Evolutionary conservation across 1,140 invertebrate genomes (phyloP).

Genomic region (Scaptodrosophila lebanonensis): DNA sequence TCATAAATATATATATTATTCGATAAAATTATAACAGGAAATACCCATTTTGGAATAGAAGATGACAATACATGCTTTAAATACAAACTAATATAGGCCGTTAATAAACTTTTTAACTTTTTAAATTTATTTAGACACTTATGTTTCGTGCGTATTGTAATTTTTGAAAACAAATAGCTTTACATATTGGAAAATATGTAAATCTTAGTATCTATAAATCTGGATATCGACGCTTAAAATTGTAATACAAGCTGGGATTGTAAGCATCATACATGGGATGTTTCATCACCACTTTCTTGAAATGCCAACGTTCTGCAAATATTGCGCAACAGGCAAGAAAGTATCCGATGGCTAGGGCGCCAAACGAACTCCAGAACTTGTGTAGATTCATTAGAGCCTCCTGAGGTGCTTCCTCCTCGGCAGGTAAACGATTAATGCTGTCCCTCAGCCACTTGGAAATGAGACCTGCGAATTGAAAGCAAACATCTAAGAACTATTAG

Average conservation of each 20-base stretch:
- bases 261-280: slow-evolving; percentile 86
- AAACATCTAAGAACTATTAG: neutral
- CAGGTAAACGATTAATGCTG: slow-evolving; percentile 79
- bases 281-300: slow-evolving; percentile 81
- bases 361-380: slow-evolving; percentile 86
- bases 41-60: no score
- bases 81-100: no score
- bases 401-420: slow-evolving; percentile 77
- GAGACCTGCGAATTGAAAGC: slow-evolving; percentile 66
- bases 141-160: no score
- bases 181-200: neutral
- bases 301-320: slow-evolving; percentile 82
- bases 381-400: slow-evolving; percentile 85
- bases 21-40: no score
- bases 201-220: slow-evolving; percentile 10
- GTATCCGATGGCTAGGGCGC: slow-evolving; percentile 84
- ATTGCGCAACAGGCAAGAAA: slow-evolving; percentile 80
- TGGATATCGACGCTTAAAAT: slow-evolving; percentile 55
- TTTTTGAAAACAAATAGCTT: no score
- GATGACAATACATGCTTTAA: no score
- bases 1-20: no score
- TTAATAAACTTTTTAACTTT: no score
- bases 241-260: slow-evolving; percentile 71
- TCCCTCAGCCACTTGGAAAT: slow-evolving; percentile 88
- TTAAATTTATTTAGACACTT: no score